Evolutionary conservation across 2,797 vertebrate species (phyloP).

Genomic region (Lepus townsendii): DNA sequence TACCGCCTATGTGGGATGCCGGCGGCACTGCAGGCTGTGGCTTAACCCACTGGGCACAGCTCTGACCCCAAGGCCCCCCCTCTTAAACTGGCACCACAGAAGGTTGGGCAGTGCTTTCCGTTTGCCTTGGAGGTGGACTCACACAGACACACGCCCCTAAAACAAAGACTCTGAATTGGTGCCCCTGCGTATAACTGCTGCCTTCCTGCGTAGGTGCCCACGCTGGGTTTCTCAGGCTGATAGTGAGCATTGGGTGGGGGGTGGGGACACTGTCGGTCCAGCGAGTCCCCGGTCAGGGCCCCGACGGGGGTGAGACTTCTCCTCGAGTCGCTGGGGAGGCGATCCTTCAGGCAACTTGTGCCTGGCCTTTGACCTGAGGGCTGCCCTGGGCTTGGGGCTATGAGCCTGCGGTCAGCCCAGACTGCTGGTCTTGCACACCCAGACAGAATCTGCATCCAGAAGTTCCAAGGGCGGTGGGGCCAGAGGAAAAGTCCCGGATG

Average conservation of each 20-base stretch:
- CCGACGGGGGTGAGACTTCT: too few species aligned
- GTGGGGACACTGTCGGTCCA: too few species aligned
- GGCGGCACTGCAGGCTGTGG: too few species aligned
- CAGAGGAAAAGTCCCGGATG: neutral
- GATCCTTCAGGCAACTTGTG: too few species aligned
- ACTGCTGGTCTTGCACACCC: neutral
- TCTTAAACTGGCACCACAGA: neutral
- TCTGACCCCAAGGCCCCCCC: too few species aligned
- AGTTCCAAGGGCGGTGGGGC: neutral
- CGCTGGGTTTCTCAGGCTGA: neutral
- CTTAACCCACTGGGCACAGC: too few species aligned
- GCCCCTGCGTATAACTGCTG: neutral
- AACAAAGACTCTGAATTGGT: neutral
- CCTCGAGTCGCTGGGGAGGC: too few species aligned
- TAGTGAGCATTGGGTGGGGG: too few species aligned
- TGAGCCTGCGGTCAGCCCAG: neutral
- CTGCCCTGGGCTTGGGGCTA: neutral
- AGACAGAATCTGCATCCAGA: neutral
- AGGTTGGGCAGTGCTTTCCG: accelerated
- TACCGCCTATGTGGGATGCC: too few species aligned
- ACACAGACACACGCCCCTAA: too few species aligned
- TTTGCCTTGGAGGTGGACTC: neutral
- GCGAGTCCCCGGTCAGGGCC: too few species aligned
- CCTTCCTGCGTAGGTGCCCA: too few species aligned
- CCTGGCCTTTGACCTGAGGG: neutral